Conservation (phyloP, 2,113 vertebrate species). For the Grus americana region DNA sequence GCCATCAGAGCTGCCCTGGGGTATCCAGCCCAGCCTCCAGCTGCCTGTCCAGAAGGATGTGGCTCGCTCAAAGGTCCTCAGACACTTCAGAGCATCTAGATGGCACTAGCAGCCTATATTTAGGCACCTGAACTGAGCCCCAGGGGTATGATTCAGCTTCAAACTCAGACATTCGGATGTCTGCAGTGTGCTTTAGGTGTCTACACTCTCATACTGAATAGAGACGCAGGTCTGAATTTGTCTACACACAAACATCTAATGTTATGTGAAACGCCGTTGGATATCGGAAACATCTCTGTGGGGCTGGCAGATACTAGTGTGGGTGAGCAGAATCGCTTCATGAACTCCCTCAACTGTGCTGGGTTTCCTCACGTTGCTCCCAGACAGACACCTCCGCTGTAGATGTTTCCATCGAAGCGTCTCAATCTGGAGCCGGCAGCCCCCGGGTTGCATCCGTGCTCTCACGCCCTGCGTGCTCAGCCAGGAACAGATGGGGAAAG, state of each 20-base stretch:
- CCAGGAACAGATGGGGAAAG: neutral
- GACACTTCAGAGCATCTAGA: neutral
- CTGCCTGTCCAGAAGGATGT: neutral
- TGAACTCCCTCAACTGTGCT: neutral
- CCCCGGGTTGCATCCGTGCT: fast-evolving
- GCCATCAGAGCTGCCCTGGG: neutral
- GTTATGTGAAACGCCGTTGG: neutral
- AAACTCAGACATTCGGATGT: neutral
- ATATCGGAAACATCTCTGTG: neutral
- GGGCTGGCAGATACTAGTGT: neutral
- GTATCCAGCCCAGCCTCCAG: neutral
- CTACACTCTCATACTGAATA: neutral
- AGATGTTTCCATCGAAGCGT: neutral
- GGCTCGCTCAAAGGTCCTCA: neutral
- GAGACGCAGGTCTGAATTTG: neutral
- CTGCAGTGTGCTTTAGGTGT: neutral
- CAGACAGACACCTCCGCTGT: neutral
- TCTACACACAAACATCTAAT: too few relatives aligned
- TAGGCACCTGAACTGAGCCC: neutral
- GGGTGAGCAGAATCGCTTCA: neutral
- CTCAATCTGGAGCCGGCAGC: neutral
- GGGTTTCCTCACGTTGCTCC: neutral
- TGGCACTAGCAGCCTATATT: slow-evolving; percentile 7
- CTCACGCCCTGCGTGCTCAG: fast-evolving
- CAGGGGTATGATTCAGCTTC: neutral